Conservation (phyloP, 2,113 vertebrate species). For the Pangasianodon hypophthalmus region DNA sequence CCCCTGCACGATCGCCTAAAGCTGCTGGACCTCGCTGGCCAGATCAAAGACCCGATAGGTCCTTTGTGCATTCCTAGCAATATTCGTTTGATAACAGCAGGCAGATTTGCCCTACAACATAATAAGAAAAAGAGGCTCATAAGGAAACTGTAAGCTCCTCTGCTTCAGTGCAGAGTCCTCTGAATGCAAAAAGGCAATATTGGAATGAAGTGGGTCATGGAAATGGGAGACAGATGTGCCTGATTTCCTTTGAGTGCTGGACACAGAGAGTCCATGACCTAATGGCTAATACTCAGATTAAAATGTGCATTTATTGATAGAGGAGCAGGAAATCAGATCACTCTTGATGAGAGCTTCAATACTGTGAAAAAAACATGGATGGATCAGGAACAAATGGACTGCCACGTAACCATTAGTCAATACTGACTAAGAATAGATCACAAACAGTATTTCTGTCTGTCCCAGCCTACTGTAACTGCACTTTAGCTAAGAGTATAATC, state of each 20-base stretch:
- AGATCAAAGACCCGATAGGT: conserved; percentile 69
- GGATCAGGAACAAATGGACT: background rate
- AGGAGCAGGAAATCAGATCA: conserved; percentile 56
- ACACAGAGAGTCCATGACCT: conserved; percentile 46
- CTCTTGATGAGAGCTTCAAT: conserved; percentile 39
- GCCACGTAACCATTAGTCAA: background rate
- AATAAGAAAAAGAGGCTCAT: conserved; percentile 59
- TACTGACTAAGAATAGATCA: background rate
- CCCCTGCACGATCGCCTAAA: conserved; percentile 39
- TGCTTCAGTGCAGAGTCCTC: conserved; percentile 43
- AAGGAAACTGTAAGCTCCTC: conserved; percentile 55
- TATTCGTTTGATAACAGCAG: conserved; percentile 65
- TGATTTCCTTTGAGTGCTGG: conserved; percentile 53
- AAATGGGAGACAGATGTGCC: conserved; percentile 58
- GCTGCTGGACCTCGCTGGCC: conserved; percentile 49
- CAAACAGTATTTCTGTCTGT: background rate
- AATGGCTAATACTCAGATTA: conserved; percentile 54
- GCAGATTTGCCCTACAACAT: conserved; percentile 59
- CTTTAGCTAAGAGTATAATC: background rate
- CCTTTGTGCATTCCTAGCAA: conserved; percentile 61
- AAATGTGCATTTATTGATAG: conserved; percentile 53
- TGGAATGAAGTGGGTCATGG: conserved; percentile 53
- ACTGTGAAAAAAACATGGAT: background rate
- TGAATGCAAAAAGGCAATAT: conserved; percentile 53
- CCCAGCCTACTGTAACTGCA: background rate